A percentile compares a stretch with the other conserved stretches of the same genome.
Evolutionary conservation across 2,113 vertebrate genomes (phyloP).

Genomic region (Rhynchopsitta pachyrhyncha): DNA sequence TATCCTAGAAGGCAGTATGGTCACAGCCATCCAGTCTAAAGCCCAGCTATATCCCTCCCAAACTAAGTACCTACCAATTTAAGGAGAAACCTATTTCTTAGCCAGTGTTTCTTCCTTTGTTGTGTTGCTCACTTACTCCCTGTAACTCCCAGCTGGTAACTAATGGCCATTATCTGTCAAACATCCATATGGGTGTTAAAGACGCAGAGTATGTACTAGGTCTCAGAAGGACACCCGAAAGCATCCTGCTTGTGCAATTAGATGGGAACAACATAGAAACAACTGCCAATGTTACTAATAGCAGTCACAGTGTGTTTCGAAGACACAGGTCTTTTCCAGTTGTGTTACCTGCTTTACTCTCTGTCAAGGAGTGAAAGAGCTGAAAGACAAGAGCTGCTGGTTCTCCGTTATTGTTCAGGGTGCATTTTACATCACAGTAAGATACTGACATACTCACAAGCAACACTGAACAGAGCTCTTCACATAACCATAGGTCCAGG

Average conservation of each 20-base stretch:
- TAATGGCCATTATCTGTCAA: background rate
- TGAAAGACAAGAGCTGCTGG: background rate
- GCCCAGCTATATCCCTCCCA: background rate
- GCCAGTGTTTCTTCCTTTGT: background rate
- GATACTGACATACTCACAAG: background rate
- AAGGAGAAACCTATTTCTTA: background rate
- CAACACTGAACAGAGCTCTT: background rate
- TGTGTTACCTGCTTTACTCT: background rate
- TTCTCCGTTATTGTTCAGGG: background rate
- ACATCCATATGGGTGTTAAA: background rate
- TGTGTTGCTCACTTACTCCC: background rate
- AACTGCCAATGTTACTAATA: background rate
- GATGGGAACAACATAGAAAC: rapidly evolving
- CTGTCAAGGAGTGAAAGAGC: background rate
- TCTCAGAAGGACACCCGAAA: background rate
- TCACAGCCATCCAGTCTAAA: background rate
- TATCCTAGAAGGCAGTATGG: background rate
- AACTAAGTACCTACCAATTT: background rate
- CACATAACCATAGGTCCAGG: background rate
- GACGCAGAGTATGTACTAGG: background rate
- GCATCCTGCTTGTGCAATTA: background rate
- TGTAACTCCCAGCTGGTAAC: background rate
- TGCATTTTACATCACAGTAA: background rate
- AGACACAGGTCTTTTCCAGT: rapidly evolving
- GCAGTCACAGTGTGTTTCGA: rapidly evolving